phyloP scores from a whole-genome alignment of 1,140 invertebrate genomes.

The Lordiphosa stackelbergi region DNA sequence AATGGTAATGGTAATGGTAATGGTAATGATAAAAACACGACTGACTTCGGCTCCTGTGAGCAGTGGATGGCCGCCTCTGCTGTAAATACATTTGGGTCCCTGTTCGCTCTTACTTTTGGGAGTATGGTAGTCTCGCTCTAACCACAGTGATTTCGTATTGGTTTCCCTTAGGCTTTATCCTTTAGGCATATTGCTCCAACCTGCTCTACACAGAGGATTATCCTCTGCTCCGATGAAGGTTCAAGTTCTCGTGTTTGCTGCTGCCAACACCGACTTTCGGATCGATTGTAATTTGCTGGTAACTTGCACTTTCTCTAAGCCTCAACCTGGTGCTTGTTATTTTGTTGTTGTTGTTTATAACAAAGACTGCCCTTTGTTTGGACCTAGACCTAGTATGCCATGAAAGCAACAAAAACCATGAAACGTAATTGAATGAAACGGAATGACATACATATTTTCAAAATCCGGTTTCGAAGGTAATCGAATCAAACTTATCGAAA shows the following conservation, averaged over 20 bases:
- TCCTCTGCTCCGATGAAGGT: neutral
- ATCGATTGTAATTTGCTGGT: slow-evolving; percentile 13
- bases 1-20: no score
- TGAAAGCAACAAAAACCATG: slow-evolving; percentile 27
- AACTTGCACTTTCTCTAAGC: slow-evolving; percentile 29
- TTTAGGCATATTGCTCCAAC: no score
- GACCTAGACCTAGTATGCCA: slow-evolving; percentile 13
- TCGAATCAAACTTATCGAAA: slow-evolving; percentile 42
- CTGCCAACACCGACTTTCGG: neutral
- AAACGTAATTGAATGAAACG: slow-evolving; percentile 18
- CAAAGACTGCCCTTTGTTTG: slow-evolving; percentile 36
- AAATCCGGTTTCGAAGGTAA: slow-evolving; percentile 68
- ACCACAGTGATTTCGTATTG: no score
- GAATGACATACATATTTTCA: slow-evolving; percentile 52
- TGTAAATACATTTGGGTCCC: no score
- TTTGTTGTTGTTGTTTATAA: slow-evolving; percentile 13
- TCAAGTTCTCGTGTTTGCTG: neutral
- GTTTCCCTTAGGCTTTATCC: no score
- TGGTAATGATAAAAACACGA: no score
- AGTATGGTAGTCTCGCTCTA: no score
- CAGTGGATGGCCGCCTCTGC: no score
- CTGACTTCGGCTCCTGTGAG: no score
- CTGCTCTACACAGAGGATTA: neutral
- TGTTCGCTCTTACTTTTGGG: no score
- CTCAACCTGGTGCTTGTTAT: slow-evolving; percentile 20